Evolutionary conservation across 2,888 invertebrate genomes (phyloP), one percentile per base, ranked within the genome.

Genomic region (Clitarchus hookeri): DNA sequence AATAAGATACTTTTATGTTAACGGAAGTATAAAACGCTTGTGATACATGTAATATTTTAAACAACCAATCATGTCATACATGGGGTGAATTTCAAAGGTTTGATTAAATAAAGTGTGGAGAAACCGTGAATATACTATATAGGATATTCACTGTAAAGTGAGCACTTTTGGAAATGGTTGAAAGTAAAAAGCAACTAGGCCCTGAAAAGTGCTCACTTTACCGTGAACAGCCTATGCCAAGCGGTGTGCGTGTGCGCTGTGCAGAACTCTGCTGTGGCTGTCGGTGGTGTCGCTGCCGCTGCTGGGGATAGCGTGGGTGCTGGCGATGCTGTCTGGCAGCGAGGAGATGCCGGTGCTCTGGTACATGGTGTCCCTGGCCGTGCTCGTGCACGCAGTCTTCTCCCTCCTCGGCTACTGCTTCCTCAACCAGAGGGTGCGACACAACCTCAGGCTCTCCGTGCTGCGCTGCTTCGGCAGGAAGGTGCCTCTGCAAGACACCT

Each of bases 361-460:
- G 87, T 95, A 97, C 65, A 92, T 95, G 88, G 94, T 98, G 85
- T 96, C 97, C 0, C 93, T 95, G 0, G 95, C 96, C 13, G 95
- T 97, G 0, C 93, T 96, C 0, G 90, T 95, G 26, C 97, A 98
- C 91, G 96, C 98, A 0, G 93, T 96, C 48, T 97, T 97, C 90
- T 95, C 97, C 85, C 93, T 97, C 80, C 93, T 97, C 26, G 97
- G 98, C 0, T 97, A 98, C 91, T 96, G 98, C 90, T 95, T 98
- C 87, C 95, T 97, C 88, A 98, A 98, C 90, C 94, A 95, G 86
- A 94, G 97, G 87, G 98, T 98, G 0, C 36, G 36, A 36, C 36
- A 36, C 36, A 97, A 97, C 90, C 91, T 96, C 79, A 93, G 92
- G 90, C 94, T 95, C 87, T 94, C 94, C 48, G 92, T 97, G 86